Base-by-base conservation (phyloP, 2,888 invertebrate genomes). In the Sabatieria punctata region DNA sequence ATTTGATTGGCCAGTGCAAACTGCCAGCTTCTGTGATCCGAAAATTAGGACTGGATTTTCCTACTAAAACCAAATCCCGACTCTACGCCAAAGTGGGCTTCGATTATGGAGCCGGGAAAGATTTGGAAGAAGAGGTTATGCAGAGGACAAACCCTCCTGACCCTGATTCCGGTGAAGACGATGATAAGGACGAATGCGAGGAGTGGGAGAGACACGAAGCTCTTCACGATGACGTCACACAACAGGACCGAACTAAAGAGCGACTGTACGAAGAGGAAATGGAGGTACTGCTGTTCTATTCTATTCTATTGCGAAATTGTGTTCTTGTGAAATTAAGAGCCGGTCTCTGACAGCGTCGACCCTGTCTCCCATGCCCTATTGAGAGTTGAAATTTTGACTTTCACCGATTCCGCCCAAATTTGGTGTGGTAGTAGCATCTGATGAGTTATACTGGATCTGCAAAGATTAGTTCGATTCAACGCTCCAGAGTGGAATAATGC, bases 171-270 rank as follows among this genome's bases (percentile, higher is more conserved):
- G 53, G 47, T n/a, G 49, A 41, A 2, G 53, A 55, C 41, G 49
- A 52, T 23, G 55, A 55, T 36, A 49, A 51, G 38, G 57, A 57
- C 48, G 52, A 55, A 25, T 55, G 55, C 47, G 57, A 57, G 50
- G 54, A 54, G 42, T 54, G 54, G 54, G 54, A 54, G 41, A 56
- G 70, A 47, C 68, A 69, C 49, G 70, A 69, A 51, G 67, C 68
- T 4, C 51, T 67, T 24, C 62, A 67, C 50, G 67, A 70, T 47
- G 71, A 71, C 49, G 65, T 67, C 1, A 58, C 66, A 4, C 67
- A 67, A 50, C 64, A 65, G 49, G 68, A 69, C 49, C 52, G 69
- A 26, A 65, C 52, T 18, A 55, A 56, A 43, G 49, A 52, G 35
- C 50, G 43, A 40, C 53, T 54, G 19, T 57, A 54, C 42, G 57